These are phyloP conservation scores for Aphidius ervi DNA, from an alignment of 1,140 invertebrate species.

Conservation along the genomic window DNA sequence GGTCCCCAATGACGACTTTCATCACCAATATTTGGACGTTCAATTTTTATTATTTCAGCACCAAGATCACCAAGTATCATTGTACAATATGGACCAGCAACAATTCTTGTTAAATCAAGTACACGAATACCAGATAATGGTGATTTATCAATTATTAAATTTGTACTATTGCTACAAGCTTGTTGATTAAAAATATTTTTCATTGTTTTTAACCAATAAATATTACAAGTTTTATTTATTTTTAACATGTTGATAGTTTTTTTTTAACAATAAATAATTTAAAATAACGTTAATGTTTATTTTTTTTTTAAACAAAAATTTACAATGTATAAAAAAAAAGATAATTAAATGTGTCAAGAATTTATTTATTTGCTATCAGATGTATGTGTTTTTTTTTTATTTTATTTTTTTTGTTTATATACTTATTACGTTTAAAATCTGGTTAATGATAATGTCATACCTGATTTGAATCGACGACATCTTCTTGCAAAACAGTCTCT, in stretches of 20 bases:
- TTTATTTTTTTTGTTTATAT: not conserved
- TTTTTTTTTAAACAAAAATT: too few species aligned
- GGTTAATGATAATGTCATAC: slow-evolving; percentile 24
- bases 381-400: too few species aligned
- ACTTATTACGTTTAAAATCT: not conserved
- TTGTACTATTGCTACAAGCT: too few species aligned
- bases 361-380: too few species aligned
- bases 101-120: slow-evolving; percentile 79
- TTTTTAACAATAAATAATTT: too few species aligned
- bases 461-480: slow-evolving; percentile 35
- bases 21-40: slow-evolving; percentile 77
- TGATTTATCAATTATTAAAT: slow-evolving; percentile 27
- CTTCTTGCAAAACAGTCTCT: slow-evolving; percentile 36
- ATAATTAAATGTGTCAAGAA: too few species aligned
- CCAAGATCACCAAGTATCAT: slow-evolving; percentile 93
- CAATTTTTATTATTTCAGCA: slow-evolving; percentile 91
- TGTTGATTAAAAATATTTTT: too few species aligned
- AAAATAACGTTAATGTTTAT: too few species aligned
- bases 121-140: slow-evolving; percentile 66
- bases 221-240: too few species aligned
- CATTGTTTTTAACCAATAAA: too few species aligned
- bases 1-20: slow-evolving; percentile 91
- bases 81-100: slow-evolving; percentile 74
- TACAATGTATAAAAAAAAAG: too few species aligned
- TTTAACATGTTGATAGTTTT: too few species aligned